Base-by-base conservation (phyloP, 53 echinoderm and acorn worm species). In the Arbacia lixula region DNA sequence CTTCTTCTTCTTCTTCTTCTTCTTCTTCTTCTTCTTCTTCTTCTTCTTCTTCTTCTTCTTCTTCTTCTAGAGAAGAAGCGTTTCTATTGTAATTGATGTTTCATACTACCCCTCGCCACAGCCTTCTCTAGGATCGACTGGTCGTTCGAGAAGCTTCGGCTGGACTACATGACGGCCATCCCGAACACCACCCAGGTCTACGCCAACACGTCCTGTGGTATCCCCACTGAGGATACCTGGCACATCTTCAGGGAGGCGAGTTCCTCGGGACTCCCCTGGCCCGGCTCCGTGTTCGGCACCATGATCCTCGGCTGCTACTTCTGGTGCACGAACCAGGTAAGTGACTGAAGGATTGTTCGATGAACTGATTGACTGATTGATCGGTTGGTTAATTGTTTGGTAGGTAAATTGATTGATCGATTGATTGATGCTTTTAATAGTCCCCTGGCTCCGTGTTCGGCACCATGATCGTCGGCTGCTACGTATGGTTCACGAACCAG, bases 271-370 rank as follows among this genome's bases (percentile, higher is more conserved):
- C 87, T 91, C 14, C 93, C 93, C 10, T 93, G 93, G 93, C 93
- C 93, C 3, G 93, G 93, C n/a, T 80, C 82, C 12, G 17, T 93
- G 35, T 87, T 93, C 56, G 93, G 93, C 25, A 88, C 90, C 34
- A 34, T 84, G 5, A 58, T 93, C 9, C 90, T 93, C 17, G 91
- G 90, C 22, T 77, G 78, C 5, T 93, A 90, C 65, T 93, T 90
- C 87, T 93, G 89, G 80, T 93, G 93, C 64, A 90, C 93, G 36
- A 93, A 93, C 66, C 93, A 93, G 90, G 93, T 90, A 34, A 55
- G 2, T 6, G n/a, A n/a, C n/a, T n/a, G n/a, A n/a, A n/a, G n/a
- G n/a, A n/a, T n/a, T n/a, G n/a, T n/a, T n/a, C n/a, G n/a, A n/a
- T n/a, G n/a, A n/a, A n/a, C n/a, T n/a, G n/a, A n/a, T n/a, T n/a